phyloP scores from a whole-genome alignment of 2,888 invertebrate genomes.

The Kryphioiulus occultus region DNA sequence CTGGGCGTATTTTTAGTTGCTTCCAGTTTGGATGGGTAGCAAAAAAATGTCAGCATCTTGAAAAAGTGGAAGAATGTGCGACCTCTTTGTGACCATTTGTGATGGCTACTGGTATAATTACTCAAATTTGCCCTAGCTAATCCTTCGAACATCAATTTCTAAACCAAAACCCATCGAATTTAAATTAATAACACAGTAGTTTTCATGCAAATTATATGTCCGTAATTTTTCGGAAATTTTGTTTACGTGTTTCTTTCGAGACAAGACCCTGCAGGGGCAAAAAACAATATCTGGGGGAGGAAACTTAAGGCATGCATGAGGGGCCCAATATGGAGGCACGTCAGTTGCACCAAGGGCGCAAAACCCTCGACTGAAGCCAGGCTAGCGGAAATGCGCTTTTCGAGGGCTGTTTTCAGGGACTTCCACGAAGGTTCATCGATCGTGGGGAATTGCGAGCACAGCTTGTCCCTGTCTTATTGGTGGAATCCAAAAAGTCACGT shows the following conservation, averaged over 20 bases:
- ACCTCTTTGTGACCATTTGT: too few species aligned
- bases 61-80: too few species aligned
- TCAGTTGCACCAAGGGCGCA: not conserved
- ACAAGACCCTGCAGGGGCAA: too few species aligned
- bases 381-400: not conserved
- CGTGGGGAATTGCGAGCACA: not conserved
- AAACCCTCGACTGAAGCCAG: not conserved
- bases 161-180: too few species aligned
- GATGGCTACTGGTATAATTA: too few species aligned
- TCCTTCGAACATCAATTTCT: too few species aligned
- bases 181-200: too few species aligned
- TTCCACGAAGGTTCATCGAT: conserved; percentile 27
- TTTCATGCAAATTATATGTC: too few species aligned
- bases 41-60: not conserved
- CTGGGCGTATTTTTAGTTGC: not conserved
- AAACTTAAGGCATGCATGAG: not conserved
- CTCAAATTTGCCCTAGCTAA: too few species aligned
- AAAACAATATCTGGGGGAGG: not conserved
- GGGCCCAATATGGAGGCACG: not conserved
- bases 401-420: not conserved
- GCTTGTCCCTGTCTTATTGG: conserved; percentile 37
- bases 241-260: too few species aligned
- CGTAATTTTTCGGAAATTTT: too few species aligned
- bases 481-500: not conserved
- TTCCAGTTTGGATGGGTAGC: not conserved